These are phyloP conservation scores for Tenualosa thibaudeaui DNA, from an alignment of 2,797 vertebrate species.

Conservation along the genomic window DNA sequence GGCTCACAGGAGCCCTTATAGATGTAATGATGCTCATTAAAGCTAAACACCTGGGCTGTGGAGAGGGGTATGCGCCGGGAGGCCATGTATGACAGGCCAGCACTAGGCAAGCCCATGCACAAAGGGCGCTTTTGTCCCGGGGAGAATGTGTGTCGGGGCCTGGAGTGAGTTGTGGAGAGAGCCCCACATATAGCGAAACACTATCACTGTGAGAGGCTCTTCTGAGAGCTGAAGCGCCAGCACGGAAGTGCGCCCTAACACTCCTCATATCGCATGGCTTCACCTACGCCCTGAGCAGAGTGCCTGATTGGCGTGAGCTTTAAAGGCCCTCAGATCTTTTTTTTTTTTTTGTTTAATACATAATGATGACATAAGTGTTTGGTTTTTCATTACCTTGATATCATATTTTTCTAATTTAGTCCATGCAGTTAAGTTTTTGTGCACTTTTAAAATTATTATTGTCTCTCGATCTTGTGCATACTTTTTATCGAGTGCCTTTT, in stretches of 20 bases:
- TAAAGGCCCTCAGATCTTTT: neutral
- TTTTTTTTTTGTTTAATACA: neutral
- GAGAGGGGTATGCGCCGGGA: conserved; percentile 37
- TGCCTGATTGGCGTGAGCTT: neutral
- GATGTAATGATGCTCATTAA: conserved; percentile 66
- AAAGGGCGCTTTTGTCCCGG: conserved; percentile 68
- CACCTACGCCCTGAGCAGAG: conserved; percentile 17
- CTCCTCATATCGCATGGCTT: conserved; percentile 18
- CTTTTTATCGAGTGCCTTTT: neutral
- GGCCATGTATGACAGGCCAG: conserved; percentile 44
- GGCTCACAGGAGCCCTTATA: conserved; percentile 56
- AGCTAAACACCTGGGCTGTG: conserved; percentile 61
- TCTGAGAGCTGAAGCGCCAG: conserved; percentile 10
- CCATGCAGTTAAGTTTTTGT: neutral
- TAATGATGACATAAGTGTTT: neutral
- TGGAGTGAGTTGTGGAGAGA: conserved; percentile 45
- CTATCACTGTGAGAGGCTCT: conserved; percentile 67
- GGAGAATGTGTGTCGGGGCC: conserved; percentile 48
- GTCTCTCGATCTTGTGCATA: neutral
- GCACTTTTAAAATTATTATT: neutral
- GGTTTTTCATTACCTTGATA: neutral
- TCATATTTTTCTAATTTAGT: neutral
- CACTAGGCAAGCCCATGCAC: conserved; percentile 54
- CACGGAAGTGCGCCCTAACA: conserved; percentile 13
- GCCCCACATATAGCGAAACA: conserved; percentile 66